phyloP scores from a whole-genome alignment of 2,888 invertebrate genomes.

The Xylophagus ater region DNA sequence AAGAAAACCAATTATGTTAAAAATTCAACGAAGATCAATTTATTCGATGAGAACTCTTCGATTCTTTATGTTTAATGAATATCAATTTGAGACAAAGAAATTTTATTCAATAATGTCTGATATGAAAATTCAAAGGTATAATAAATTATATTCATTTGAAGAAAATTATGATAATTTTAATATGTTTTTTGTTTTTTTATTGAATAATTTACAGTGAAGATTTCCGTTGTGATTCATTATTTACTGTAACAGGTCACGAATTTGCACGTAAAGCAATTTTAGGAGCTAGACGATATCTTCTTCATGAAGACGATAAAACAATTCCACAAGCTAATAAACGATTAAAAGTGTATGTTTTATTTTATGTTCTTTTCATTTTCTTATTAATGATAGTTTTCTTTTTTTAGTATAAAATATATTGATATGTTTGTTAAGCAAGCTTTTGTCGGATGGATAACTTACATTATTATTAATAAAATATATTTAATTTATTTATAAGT shows the following conservation, averaged over 20 bases:
- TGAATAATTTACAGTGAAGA: constrained; percentile 5
- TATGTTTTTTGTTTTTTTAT: background rate
- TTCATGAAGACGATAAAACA: constrained; percentile 64
- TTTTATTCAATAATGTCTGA: background rate
- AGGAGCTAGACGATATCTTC: constrained; percentile 59
- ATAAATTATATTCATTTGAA: background rate
- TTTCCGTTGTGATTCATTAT: constrained; percentile 1
- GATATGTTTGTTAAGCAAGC: too few relatives aligned
- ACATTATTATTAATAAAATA: too few relatives aligned
- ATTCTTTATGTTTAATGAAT: constrained; percentile 8
- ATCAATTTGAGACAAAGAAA: constrained; percentile 2
- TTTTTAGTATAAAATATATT: too few relatives aligned
- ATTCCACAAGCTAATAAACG: constrained; percentile 61
- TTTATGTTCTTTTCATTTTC: constrained; percentile 2
- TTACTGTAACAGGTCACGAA: background rate
- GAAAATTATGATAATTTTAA: background rate
- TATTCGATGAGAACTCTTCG: constrained; percentile 2
- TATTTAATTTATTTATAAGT: too few relatives aligned
- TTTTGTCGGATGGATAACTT: too few relatives aligned
- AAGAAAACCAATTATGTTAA: constrained; percentile 2
- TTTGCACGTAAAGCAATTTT: constrained; percentile 24
- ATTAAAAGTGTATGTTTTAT: constrained; percentile 52
- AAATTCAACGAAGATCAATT: constrained; percentile 4
- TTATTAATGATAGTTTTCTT: constrained; percentile 21
- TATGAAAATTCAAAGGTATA: background rate